Evolutionary conservation across 2,888 invertebrate species (phyloP), one percentile per base, ranked within the genome.

Genomic region (Diarsia dahlii): DNA sequence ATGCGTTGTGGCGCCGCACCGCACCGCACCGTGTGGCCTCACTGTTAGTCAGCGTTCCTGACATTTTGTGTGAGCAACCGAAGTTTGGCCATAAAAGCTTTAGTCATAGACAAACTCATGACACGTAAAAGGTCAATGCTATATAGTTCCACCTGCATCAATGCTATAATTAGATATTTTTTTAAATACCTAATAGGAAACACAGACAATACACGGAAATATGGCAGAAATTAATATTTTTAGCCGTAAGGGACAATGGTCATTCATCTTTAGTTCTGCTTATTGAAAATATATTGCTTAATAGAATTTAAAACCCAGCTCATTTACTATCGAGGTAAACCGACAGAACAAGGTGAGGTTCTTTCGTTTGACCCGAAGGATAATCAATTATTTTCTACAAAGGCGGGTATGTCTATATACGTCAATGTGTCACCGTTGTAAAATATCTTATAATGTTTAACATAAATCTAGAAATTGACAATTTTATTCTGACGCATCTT

Each of bases 11-110:
- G 39, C 39, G 8, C 39, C 39, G 39, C 39, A 39, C 39, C 39
- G 39, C 39, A 39, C 1, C 39, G 39, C 39, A 39, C 39, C 39
- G 39, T 39, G 39, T 39, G 39, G 39, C 39, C 39, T 39, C 39
- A 39, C 39, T 39, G 0, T 39, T 88, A 87, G 81, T 88, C 87
- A 88, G 87, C 84, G 91, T 71, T 90, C 88, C 81, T 92, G 92
- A 91, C 91, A 92, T 91, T 92, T 91, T 78, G 82, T 87, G 82
- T 85, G 86, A 87, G 88, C 86, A 87, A 71, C 79, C 71, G 79
- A 82, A 77, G 82, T 81, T 84, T 78, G 81, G 74, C 69, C 74
- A 78, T 80, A 80, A 82, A 77, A 39, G 77, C 12, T 82, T 80
- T 84, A 86, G 85, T 80, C 85, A 87, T 71, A 81, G 78, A 71